Evolutionary conservation across 1,140 invertebrate genomes (phyloP).

Genomic region (Phortica variegata): DNA sequence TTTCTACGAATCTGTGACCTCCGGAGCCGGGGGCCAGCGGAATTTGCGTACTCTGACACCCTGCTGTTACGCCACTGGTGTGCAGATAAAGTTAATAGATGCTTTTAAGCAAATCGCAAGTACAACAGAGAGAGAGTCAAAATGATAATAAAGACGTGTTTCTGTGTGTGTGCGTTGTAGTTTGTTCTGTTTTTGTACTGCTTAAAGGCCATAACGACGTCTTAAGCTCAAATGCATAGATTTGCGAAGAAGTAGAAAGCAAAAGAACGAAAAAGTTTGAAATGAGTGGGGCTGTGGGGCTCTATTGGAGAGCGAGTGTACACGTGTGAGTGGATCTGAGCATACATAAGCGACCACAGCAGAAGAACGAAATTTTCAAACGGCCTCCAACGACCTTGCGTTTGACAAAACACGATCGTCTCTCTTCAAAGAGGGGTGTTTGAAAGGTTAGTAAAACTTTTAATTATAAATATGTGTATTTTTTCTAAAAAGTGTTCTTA

Average conservation of each 20-base stretch:
- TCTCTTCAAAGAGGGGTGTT: too few relatives aligned
- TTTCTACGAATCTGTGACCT: too few relatives aligned
- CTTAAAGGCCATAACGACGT: conserved; percentile 38
- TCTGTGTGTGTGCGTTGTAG: conserved; percentile 12
- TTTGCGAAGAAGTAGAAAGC: too few relatives aligned
- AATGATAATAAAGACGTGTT: too few relatives aligned
- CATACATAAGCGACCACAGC: too few relatives aligned
- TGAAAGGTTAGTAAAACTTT: background rate
- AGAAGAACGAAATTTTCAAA: conserved; percentile 55
- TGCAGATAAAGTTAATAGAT: too few relatives aligned
- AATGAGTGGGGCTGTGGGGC: conserved; percentile 8
- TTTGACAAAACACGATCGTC: conserved; percentile 53
- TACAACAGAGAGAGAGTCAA: too few relatives aligned
- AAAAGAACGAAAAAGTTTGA: conserved; percentile 6
- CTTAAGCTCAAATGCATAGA: conserved; percentile 26
- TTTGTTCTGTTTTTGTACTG: conserved; percentile 22
- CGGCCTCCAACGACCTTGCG: conserved; percentile 56
- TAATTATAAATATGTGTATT: conserved; percentile 26
- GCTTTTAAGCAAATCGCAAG: too few relatives aligned
- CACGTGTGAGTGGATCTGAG: conserved; percentile 46
- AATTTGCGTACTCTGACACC: too few relatives aligned
- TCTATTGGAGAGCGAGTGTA: conserved; percentile 11
- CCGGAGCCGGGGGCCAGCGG: too few relatives aligned
- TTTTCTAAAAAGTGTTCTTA: background rate
- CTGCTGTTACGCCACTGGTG: too few relatives aligned